Evolutionary conservation across 1,140 invertebrate species (phyloP), one percentile per base, ranked within the genome.

Genomic region (Zaprionus lachaisei): DNA sequence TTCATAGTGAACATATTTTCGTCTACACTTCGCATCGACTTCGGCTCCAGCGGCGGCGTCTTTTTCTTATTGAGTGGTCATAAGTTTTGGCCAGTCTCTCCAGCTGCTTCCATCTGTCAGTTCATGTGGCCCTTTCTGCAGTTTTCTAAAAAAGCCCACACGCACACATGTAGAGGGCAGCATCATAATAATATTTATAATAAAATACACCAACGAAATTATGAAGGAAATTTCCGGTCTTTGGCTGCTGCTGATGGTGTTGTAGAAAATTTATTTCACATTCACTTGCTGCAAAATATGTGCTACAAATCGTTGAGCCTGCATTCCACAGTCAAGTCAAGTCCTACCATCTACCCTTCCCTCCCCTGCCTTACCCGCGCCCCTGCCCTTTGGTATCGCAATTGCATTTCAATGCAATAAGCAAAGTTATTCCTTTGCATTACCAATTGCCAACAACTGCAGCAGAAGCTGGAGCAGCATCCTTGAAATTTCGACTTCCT

Each of bases 381-480:
- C 4, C n/a, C 38, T 4, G 5, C 26, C 57, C 31, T 64, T 67
- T 31, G 74, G 64, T 80, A 65, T 83, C 58, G 78, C 71, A 84
- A 87, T 87, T 89, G 83, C 84, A 87, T 87, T 87, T 89, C 84
- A 87, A 87, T 87, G 83, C 80, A 87, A 89, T 79, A 81, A 89
- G 81, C 62, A 76, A 83, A 86, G 76, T 83, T 86, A 83, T 87
- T 82, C 69, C 69, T 72, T 87, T 82, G 76, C 55, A 64, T 78
- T 69, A 37, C 44, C 44, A 71, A 79, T 72, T 76, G 66, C 72
- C 65, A 68, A 17, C 12, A 57, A 60, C 54, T 38, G 24, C 31
- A 31, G 28, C 63, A 28, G 24, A 7, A 26, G 41, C 41, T 47
- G 41, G 41, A 47, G 38, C 51, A 37, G 65, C 62, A 63, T 31